Evolutionary conservation across 2,888 invertebrate genomes (phyloP), one percentile per base, ranked within the genome.

Genomic region (Pandemis corylana): DNA sequence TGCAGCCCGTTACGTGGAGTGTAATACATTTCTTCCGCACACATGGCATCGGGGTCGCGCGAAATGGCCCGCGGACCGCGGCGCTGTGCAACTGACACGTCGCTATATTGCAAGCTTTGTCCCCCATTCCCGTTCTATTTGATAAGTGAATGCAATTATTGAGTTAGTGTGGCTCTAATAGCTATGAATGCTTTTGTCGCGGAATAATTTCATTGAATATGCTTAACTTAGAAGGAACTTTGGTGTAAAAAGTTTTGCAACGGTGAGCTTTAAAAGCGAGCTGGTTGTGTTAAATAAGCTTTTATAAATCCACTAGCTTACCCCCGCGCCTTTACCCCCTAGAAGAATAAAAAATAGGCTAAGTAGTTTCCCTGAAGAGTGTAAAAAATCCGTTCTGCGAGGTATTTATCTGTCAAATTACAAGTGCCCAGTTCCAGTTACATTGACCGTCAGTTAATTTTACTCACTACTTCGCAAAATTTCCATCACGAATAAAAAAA

Each of bases 31-130:
- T 76, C 72, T 76, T 75, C 76, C 75, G 74, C 77, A 77, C 75
- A 72, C 79, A 76, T 76, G 68, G 78, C 83, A 88, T 86, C 79
- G 83, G 79, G 84, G 84, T 80, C 83, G 81, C 68, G 75, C 81
- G 83, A 86, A 87, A 87, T 81, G 81, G 81, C 80, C 80, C 80
- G 81, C 82, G 81, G 84, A 84, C 79, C 81, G 77, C 80, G 80
- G 79, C 71, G 74, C 74, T 78, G 80, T 90, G 89, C 87, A 83
- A 78, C 80, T 89, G 90, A 88, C 89, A 87, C 80, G 78, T 76
- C 77, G 81, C 80, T 78, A 79, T 79, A 76, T 75, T 76, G 74
- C 74, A 69, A 67, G 70, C 76, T 72, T 77, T 76, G 71, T 72
- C 75, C 72, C 36, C 51, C 36, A 64, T 72, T 51, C 70, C 63